Conservation (phyloP, 1,140 invertebrate species). For the Drosophila sulfurigaster region DNA sequence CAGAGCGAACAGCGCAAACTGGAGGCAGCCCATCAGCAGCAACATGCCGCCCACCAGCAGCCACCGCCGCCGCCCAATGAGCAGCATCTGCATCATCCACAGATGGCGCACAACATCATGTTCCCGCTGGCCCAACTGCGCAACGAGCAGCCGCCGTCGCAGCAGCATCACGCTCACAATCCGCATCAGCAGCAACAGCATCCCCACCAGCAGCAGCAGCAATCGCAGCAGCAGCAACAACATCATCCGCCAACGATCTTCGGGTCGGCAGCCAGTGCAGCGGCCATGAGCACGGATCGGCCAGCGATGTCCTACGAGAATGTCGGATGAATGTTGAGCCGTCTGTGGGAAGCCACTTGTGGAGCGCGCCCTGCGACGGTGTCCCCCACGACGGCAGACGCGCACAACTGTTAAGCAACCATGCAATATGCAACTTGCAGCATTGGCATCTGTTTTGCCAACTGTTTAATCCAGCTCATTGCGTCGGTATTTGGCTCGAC, state of each 20-base stretch:
- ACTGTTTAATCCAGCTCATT: slow-evolving; percentile 10
- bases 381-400: slow-evolving; percentile 79
- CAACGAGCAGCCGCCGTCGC: slow-evolving; percentile 67
- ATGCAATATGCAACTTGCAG: slow-evolving; percentile 9
- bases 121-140: slow-evolving; percentile 77
- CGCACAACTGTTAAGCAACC: slow-evolving; percentile 58
- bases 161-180: slow-evolving; percentile 72
- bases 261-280: slow-evolving; percentile 49
- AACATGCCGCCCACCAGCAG: slow-evolving; percentile 73
- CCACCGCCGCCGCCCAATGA: slow-evolving; percentile 79
- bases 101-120: slow-evolving; percentile 83
- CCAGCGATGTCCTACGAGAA: slow-evolving; percentile 82
- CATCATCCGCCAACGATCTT: slow-evolving; percentile 73
- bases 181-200: slow-evolving; percentile 74
- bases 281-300: slow-evolving; percentile 69
- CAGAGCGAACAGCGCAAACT: slow-evolving; percentile 75
- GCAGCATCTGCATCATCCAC: slow-evolving; percentile 78
- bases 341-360: slow-evolving; percentile 84
- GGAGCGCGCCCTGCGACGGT: slow-evolving; percentile 77
- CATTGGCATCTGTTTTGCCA: slow-evolving; percentile 33
- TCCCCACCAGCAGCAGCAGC: slow-evolving; percentile 66
- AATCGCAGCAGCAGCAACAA: slow-evolving; percentile 59
- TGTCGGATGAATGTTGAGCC: slow-evolving; percentile 84
- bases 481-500: slow-evolving; percentile 1
- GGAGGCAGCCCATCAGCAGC: slow-evolving; percentile 71